These are phyloP conservation scores for Erebia ligea DNA, from an alignment of 2,888 invertebrate genomes.

Conservation along the genomic window DNA sequence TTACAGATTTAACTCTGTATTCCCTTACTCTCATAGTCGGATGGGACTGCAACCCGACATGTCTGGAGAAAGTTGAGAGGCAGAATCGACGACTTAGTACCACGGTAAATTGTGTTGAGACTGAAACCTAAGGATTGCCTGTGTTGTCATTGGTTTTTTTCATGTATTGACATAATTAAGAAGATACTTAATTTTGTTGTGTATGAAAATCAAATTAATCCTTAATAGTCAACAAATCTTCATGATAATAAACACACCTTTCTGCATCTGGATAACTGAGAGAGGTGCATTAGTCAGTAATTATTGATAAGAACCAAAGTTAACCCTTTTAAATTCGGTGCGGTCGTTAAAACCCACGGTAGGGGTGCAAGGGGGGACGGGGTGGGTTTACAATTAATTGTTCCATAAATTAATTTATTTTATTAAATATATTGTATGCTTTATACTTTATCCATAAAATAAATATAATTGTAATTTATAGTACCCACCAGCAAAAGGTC, in stretches of 20 bases:
- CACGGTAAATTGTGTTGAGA: no score
- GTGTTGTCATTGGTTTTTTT: no score
- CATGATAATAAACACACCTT: conserved; percentile 7
- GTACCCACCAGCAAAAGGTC: no score
- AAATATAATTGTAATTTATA: not conserved
- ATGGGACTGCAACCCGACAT: no score
- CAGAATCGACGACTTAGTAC: no score
- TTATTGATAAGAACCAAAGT: conserved; percentile 78
- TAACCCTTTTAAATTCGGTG: conserved; percentile 58
- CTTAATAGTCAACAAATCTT: not conserved
- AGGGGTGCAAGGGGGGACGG: conserved; percentile 26
- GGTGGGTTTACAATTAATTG: conserved; percentile 38
- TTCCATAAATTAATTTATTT: conserved; percentile 35
- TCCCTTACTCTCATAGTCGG: no score
- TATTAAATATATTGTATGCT: conserved; percentile 13
- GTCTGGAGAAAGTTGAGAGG: no score
- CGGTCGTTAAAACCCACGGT: conserved; percentile 45
- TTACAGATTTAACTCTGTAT: no score
- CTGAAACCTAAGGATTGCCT: no score
- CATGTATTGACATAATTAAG: no score
- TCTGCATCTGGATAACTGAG: conserved; percentile 37
- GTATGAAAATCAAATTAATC: no score
- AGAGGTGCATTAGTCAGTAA: conserved; percentile 71
- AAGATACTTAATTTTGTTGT: no score
- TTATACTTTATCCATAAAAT: not conserved